phyloP scores from a whole-genome alignment of 2,113 vertebrate species.

The Dasyprocta punctata region DNA sequence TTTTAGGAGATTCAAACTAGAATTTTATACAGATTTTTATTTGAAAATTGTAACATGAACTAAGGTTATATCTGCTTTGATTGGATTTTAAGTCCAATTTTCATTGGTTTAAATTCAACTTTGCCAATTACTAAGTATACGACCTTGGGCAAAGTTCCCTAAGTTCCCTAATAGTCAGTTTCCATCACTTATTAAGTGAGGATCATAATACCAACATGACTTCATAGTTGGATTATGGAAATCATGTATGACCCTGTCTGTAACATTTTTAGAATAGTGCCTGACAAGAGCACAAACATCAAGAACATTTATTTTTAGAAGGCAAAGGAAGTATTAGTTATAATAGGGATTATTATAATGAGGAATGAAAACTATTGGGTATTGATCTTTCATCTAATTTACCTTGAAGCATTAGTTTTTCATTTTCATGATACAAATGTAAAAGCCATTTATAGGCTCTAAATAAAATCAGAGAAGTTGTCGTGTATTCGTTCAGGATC shows the following conservation, averaged over 20 bases:
- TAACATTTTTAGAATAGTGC: too few relatives aligned
- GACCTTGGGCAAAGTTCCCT: neutral
- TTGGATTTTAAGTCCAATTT: neutral
- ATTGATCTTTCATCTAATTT: neutral
- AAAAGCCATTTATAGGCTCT: neutral
- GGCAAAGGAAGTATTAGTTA: neutral
- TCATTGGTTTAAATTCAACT: neutral
- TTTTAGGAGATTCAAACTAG: neutral
- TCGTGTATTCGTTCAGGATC: neutral
- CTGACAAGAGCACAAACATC: neutral
- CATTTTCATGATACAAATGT: neutral
- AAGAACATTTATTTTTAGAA: neutral
- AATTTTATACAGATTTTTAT: neutral
- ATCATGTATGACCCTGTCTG: accelerated
- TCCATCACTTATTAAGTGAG: neutral
- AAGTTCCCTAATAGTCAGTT: neutral
- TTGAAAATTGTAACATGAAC: neutral
- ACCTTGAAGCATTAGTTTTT: slow-evolving; percentile 8
- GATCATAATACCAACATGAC: neutral
- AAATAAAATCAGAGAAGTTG: neutral
- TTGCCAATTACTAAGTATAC: neutral
- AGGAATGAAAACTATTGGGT: neutral
- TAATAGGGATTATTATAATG: neutral
- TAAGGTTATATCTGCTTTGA: neutral
- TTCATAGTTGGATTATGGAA: neutral